phyloP scores from a whole-genome alignment of 2,113 vertebrate species.

The Alectura lathami region DNA sequence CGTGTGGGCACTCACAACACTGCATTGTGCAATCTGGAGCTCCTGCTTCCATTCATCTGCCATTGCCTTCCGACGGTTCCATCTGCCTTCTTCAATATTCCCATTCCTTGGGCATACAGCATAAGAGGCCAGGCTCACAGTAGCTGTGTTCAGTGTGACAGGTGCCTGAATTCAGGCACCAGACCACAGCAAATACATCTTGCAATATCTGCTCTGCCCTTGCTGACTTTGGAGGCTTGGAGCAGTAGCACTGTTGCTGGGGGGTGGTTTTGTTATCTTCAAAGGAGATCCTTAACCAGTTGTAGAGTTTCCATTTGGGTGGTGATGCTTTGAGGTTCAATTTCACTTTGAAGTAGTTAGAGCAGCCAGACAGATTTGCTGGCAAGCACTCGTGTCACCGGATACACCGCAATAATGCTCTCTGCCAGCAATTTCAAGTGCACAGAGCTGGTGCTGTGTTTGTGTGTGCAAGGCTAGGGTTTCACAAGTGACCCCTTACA shows the following conservation, averaged over 20 bases:
- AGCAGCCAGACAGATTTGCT: not conserved
- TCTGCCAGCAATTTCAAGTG: not conserved
- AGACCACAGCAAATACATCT: not conserved
- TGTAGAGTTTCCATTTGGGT: not conserved
- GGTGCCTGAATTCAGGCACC: not conserved
- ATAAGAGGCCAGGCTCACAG: not conserved
- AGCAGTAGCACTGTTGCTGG: not conserved
- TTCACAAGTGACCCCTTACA: not conserved
- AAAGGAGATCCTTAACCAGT: not conserved
- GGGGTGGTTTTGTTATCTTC: not conserved
- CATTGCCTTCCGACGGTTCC: not conserved
- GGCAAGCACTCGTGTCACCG: not conserved
- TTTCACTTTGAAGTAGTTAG: not conserved
- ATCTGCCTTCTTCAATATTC: not conserved
- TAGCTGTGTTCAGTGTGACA: not conserved
- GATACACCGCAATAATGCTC: not conserved
- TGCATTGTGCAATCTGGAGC: not conserved
- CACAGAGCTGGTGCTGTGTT: rapidly evolving
- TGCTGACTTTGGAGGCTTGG: not conserved
- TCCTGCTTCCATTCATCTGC: not conserved
- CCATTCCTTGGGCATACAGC: rapidly evolving
- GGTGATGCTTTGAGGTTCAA: not conserved
- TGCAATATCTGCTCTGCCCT: not conserved
- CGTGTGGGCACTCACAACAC: rapidly evolving
- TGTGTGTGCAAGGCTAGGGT: not conserved